Base-by-base conservation (phyloP, 1,140 invertebrate genomes). In the Tribolium madens region DNA sequence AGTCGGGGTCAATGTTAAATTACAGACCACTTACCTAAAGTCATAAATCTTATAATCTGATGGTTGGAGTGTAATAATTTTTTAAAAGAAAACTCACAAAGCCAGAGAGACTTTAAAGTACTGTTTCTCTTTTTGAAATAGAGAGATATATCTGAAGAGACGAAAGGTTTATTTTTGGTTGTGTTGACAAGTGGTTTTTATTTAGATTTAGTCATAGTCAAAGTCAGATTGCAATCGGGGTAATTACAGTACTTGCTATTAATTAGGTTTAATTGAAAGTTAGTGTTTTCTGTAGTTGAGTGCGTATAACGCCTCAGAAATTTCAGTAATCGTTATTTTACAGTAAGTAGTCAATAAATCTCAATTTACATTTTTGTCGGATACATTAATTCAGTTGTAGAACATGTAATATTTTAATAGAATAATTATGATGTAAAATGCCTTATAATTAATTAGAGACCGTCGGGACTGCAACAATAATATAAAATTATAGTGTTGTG, bases 321-420 rank as follows among this genome's bases (percentile, higher is more conserved):
- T 42, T 42, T 42, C 6, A 10, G 5, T 50, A 50, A 64, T 64
- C 31, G 36, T 14, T 12, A 7, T 10, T 9, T 33, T 12, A 64
- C 57, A 14, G 57, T 33, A 33, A 15, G 6, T 14, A 64, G n/a
- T 10, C 26, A 2, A 64, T 64, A 64, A 64, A 64, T 64, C 31
- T 64, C n/a, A 15, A 64, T 64, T 64, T 64, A 9, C 21, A 64
- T 64, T 64, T 33, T 33, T 64, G 57, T 13, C 4, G 14, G 26
- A 33, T 33, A 64, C 21, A 64, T 64, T 33, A 64, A 33, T 13
- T 64, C 57, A 10, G 26, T 3, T 33, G 57, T 31, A 33, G 4
- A 64, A 33, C 57, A 64, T n/a, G 57, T 33, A n/a, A n/a, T n/a
- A 64, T 33, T 64, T 64, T 64, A 36, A 64, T 64, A 33, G 13